Base-by-base conservation (phyloP, 1,140 invertebrate genomes). In the Aphaenogaster rudis region DNA sequence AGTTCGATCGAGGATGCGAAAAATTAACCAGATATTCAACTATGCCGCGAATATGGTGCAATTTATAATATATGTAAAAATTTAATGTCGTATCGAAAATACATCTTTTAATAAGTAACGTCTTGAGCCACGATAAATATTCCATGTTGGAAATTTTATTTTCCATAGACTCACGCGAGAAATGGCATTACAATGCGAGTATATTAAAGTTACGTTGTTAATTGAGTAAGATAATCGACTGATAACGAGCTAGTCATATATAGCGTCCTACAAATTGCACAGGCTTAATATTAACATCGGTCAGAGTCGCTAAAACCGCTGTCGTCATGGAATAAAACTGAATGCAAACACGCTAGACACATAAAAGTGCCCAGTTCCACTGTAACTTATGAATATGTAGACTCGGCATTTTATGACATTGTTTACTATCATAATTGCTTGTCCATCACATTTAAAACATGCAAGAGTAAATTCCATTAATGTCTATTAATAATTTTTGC, bases 261-360 rank as follows among this genome's bases (percentile, higher is more conserved):
- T 45, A 42, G 8, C n/a, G 15, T 33, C 17, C 11, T 21, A 52
- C 5, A 17, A 39, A 28, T 76, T 79, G 54, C 57, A 36, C 13
- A 15, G 15, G 1, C 15, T 45, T 82, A 33, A 86, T 57, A 76
- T 74, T 61, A 61, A 61, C 42, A 39, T 61, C 39, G 3, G 4
- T 2, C 48, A 57, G 17, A 76, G 33, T 17, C 54, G 39, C 36
- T 82, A 72, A 66, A 66, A 45, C 7, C 2, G 15, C 13, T 48
- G 13, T 13, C 52, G 21, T 33, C 45, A 48, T 80, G 76, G 48
- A 89, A 88, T 71, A 72, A 87, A 78, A 87, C 33, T 64, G 69
- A 45, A 72, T 4, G 15, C 8, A 71, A 36, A 69, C 7, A 36
- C 4, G 17, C 15, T 66, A 5, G 36, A 69, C 8, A 54, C 13